Conservation (phyloP, 1,140 invertebrate species). For the Lordiphosa clarofinis region DNA sequence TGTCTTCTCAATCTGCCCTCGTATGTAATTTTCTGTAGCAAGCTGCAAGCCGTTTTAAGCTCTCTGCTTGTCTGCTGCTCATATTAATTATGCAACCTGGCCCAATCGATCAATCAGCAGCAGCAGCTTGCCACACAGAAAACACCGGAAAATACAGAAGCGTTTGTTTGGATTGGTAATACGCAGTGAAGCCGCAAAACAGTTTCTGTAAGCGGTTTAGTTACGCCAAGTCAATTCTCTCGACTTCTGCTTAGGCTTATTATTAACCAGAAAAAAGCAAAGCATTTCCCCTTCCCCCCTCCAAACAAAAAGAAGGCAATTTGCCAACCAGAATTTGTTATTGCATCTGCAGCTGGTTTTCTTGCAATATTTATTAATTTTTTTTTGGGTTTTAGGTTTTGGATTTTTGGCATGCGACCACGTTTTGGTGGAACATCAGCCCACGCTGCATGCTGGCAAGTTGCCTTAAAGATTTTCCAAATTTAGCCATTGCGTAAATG, state of each 20-base stretch:
- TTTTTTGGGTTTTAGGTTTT: slow-evolving; percentile 16
- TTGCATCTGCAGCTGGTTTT: no score
- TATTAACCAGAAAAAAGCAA: no score
- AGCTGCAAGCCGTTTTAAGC: slow-evolving; percentile 22
- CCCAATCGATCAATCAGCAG: slow-evolving; percentile 66
- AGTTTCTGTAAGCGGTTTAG: slow-evolving; percentile 39
- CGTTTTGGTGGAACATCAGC: no score
- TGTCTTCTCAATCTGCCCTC: no score
- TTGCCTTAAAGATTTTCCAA: slow-evolving; percentile 42
- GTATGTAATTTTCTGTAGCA: slow-evolving; percentile 25
- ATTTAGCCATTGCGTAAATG: slow-evolving; percentile 58
- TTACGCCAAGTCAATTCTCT: slow-evolving; percentile 34
- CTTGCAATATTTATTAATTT: slow-evolving; percentile 42
- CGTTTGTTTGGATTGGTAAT: slow-evolving; percentile 43
- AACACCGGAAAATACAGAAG: slow-evolving; percentile 42
- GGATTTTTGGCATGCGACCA: slow-evolving; percentile 30
- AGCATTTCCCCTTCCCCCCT: not conserved
- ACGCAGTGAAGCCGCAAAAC: slow-evolving; percentile 66
- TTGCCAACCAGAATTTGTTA: slow-evolving; percentile 37
- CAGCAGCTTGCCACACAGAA: slow-evolving; percentile 18
- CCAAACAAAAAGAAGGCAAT: slow-evolving; percentile 9
- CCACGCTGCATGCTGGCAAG: slow-evolving; percentile 39
- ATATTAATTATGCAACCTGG: slow-evolving; percentile 69
- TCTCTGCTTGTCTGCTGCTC: slow-evolving; percentile 26
- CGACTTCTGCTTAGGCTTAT: no score